Evolutionary conservation across 2,113 vertebrate genomes (phyloP).

Genomic region (Cephalophus harveyi): DNA sequence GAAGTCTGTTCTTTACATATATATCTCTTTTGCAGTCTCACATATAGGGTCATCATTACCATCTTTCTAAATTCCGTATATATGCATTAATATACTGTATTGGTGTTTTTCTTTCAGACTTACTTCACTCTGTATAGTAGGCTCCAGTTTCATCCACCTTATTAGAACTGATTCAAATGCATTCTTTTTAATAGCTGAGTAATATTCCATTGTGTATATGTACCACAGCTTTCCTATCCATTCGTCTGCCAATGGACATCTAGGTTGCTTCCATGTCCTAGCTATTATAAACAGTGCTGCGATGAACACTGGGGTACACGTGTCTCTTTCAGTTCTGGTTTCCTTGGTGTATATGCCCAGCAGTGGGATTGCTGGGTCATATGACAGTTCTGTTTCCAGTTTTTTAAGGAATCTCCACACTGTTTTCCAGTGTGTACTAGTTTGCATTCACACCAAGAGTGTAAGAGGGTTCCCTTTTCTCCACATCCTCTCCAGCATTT

Average conservation of each 20-base stretch:
- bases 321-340: background rate
- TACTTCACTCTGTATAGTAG: background rate
- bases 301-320: fast-evolving
- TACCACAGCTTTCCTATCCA: background rate
- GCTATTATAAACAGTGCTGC: background rate
- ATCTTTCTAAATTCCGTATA: background rate
- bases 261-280: fast-evolving
- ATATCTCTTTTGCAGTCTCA: background rate
- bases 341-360: background rate
- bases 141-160: background rate
- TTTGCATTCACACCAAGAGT: background rate
- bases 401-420: background rate
- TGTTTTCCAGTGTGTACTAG: background rate
- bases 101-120: background rate
- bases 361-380: background rate
- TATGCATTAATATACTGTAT: background rate
- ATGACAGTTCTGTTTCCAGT: background rate
- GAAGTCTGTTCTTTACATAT: background rate
- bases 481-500: background rate
- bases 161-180: background rate
- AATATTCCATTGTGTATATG: background rate
- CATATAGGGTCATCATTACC: background rate
- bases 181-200: background rate
- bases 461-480: background rate
- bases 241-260: fast-evolving